Conservation (phyloP, 35 echinoderm and acorn worm genomes). For the Anneissia japonica region DNA sequence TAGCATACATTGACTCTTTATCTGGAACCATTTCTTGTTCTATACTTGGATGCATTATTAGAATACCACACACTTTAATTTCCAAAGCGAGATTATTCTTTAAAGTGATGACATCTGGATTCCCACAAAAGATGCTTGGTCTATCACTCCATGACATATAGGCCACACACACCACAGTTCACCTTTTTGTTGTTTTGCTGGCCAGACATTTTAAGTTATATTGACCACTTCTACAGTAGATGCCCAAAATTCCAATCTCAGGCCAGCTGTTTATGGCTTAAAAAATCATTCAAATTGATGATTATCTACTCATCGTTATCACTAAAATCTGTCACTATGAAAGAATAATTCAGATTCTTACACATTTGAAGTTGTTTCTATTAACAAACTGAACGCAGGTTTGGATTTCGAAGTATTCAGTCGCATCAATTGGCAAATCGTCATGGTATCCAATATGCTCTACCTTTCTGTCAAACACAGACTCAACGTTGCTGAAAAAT, state of each 20-base stretch:
- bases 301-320: not conserved
- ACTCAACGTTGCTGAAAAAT: not conserved
- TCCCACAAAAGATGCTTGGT: no score
- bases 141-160: no score
- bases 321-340: not conserved
- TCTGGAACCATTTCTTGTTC: no score
- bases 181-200: not conserved
- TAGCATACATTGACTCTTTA: no score
- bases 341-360: not conserved
- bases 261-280: not conserved
- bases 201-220: not conserved
- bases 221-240: not conserved
- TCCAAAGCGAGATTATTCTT: no score
- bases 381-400: conserved; percentile 55
- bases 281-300: not conserved
- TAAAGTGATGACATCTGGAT: no score
- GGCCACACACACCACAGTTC: not conserved
- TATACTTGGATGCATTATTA: no score
- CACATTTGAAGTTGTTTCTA: conserved; percentile 36
- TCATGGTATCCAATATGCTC: not conserved
- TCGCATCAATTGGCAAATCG: not conserved
- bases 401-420: conserved; percentile 41
- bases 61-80: no score
- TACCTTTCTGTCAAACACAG: not conserved
- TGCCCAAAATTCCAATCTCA: not conserved